Evolutionary conservation across 1,140 invertebrate species (phyloP).

Genomic region (Drosophila nikananu): DNA sequence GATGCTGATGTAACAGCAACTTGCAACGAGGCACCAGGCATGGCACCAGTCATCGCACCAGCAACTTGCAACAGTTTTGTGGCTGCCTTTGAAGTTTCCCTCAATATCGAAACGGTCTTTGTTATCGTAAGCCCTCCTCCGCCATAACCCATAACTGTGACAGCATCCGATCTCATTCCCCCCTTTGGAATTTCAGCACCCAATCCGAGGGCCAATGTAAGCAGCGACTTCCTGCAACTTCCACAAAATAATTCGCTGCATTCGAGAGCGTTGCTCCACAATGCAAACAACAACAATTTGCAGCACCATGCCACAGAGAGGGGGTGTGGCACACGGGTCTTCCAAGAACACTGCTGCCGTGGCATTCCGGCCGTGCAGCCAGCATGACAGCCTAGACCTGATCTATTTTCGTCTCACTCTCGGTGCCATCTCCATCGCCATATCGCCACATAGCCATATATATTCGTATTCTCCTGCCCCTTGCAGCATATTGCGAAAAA

Average conservation of each 20-base stretch:
- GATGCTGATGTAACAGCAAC: conserved; percentile 72
- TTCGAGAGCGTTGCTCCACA: conserved; percentile 36
- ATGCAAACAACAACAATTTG: conserved; percentile 67
- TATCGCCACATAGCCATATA: conserved; percentile 6
- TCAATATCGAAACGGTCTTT: conserved; percentile 52
- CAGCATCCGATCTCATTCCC: conserved; percentile 37
- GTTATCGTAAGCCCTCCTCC: conserved; percentile 62
- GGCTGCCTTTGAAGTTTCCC: conserved; percentile 64
- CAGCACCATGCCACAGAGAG: conserved; percentile 24
- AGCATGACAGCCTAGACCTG: conserved; percentile 83
- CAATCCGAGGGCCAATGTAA: conserved; percentile 67
- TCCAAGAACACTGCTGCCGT: conserved; percentile 61
- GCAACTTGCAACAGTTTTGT: conserved; percentile 43
- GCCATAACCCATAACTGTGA: conserved; percentile 44
- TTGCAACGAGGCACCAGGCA: conserved; percentile 31
- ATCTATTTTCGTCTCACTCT: conserved; percentile 75
- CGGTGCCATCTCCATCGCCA: conserved; percentile 20
- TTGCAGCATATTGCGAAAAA: conserved; percentile 62
- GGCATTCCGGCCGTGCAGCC: conserved; percentile 78
- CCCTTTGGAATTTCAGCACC: conserved; percentile 71
- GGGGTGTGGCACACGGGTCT: conserved; percentile 27
- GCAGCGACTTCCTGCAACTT: conserved; percentile 66
- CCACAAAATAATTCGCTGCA: conserved; percentile 25
- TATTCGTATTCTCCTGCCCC: conserved; percentile 1
- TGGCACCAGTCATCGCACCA: background rate